Evolutionary conservation across 2,113 vertebrate species (phyloP), one percentile per base, ranked within the genome.

Genomic region (Siphamia tubifer): DNA sequence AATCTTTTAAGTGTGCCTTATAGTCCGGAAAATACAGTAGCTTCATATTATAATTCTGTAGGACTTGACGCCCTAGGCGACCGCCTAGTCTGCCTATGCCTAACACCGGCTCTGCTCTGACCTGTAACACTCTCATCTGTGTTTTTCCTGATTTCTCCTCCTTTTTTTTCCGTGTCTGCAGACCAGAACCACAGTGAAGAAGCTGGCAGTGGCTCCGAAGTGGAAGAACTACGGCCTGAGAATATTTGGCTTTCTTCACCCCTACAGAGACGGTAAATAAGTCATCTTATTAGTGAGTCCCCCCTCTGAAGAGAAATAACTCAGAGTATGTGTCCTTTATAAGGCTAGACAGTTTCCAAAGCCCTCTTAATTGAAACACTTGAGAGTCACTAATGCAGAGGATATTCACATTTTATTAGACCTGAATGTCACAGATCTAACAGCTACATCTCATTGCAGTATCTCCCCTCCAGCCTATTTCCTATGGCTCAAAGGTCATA

Each of bases 221-320:
- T 99, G 98, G 98, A 99, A 98, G 84, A 99, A 99, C 87, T 99
- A 99, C 0, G 98, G 98, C 19, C 91, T 99, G 47, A 92, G 98
- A 84, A 91, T 99, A 69, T 99, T 99, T 52, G 98, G 98, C 67
- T 99, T 95, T 82, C 91, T 99, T 81, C 96, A 99, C 83, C 97
- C 98, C 0, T 97, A 95, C 70, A 95, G 93, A 92, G 98, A 99
- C 72, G 98, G 98, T 99, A 89, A 91, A 92, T 60, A 32, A 21
- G 53, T 79, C 25, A 53, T 87, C 38, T 42, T 62, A 49, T 68
- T 67, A 63, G 23, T 6, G 3, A 20, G 16, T n/a, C 15, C 12
- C 23, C 67, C 17, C 54, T 64, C 24, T 13, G 36, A 36, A 28
- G 42, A 36, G 25, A 3, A 58, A 20, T 12, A 42, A 77, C 61